phyloP scores from a whole-genome alignment of 2,888 invertebrate genomes.

The Anaspis maculata region DNA sequence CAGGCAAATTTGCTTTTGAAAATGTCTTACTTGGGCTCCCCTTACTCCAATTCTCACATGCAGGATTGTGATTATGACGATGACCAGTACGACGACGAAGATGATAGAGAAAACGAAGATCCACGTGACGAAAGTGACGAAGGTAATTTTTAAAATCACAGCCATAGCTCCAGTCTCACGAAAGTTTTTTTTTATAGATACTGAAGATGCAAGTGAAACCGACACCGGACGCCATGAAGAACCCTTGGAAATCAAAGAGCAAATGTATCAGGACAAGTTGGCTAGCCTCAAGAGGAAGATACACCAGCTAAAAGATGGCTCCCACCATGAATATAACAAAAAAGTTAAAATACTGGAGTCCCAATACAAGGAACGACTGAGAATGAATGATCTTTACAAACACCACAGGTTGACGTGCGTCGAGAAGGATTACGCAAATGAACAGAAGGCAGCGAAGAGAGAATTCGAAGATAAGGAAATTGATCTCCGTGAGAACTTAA shows the following conservation, averaged over 20 bases:
- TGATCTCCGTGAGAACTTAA: slow-evolving; percentile 79
- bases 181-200: too few relatives aligned
- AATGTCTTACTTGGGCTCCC: slow-evolving; percentile 64
- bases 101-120: slow-evolving; percentile 59
- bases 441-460: slow-evolving; percentile 81
- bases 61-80: slow-evolving; percentile 66
- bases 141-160: slow-evolving; percentile 37
- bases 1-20: too few relatives aligned
- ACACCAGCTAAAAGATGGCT: slow-evolving; percentile 77
- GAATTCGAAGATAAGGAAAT: slow-evolving; percentile 94
- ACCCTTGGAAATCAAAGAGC: slow-evolving; percentile 79
- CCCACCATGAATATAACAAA: slow-evolving; percentile 78
- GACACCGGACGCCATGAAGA: slow-evolving; percentile 77
- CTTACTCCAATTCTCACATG: slow-evolving; percentile 55
- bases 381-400: slow-evolving; percentile 65
- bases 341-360: slow-evolving; percentile 74
- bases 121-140: slow-evolving; percentile 50
- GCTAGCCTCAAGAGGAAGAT: slow-evolving; percentile 81
- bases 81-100: slow-evolving; percentile 64
- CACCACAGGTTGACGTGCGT: slow-evolving; percentile 81
- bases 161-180: too few relatives aligned
- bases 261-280: slow-evolving; percentile 86
- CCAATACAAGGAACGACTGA: slow-evolving; percentile 70
- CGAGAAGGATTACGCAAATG: slow-evolving; percentile 78
- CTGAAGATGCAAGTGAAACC: slow-evolving; percentile 96